Evolutionary conservation across 2,888 invertebrate genomes (phyloP).

Genomic region (Nematopogon swammerdamellus): DNA sequence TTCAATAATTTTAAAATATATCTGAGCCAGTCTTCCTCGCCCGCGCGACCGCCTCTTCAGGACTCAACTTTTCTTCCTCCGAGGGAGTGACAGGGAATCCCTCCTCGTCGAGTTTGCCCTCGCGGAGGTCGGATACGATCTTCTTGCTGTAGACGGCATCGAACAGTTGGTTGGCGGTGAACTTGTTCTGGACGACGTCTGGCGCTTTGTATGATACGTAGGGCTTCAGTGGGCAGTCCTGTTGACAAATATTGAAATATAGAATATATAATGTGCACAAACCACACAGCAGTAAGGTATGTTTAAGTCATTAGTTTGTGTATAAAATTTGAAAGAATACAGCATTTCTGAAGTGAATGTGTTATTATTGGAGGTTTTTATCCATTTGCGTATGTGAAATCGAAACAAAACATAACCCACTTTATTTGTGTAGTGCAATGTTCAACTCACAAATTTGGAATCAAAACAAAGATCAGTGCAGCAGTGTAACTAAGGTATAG

Average conservation of each 20-base stretch:
- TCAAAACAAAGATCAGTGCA: too few relatives aligned
- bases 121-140: conserved; percentile 71
- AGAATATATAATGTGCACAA: too few relatives aligned
- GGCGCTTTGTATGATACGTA: conserved; percentile 88
- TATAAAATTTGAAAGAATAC: too few relatives aligned
- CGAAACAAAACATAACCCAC: too few relatives aligned
- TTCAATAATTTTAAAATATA: conserved; percentile 53
- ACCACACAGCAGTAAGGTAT: too few relatives aligned
- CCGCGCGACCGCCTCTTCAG: conserved; percentile 66
- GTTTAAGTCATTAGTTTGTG: too few relatives aligned
- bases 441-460: too few relatives aligned
- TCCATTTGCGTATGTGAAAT: too few relatives aligned
- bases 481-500: too few relatives aligned
- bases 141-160: conserved; percentile 77
- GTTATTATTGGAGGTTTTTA: too few relatives aligned
- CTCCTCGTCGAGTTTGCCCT: conserved; percentile 64
- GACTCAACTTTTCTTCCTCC: conserved; percentile 64
- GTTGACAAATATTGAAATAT: not conserved
- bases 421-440: too few relatives aligned
- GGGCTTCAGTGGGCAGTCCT: conserved; percentile 78
- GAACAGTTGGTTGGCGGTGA: conserved; percentile 81
- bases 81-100: conserved; percentile 72
- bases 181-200: conserved; percentile 74
- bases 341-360: too few relatives aligned
- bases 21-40: conserved; percentile 81